A percentile compares a stretch with the other conserved stretches of the same genome.
phyloP scores from a whole-genome alignment of 2,113 vertebrate genomes.

The Heliornis fulica region DNA sequence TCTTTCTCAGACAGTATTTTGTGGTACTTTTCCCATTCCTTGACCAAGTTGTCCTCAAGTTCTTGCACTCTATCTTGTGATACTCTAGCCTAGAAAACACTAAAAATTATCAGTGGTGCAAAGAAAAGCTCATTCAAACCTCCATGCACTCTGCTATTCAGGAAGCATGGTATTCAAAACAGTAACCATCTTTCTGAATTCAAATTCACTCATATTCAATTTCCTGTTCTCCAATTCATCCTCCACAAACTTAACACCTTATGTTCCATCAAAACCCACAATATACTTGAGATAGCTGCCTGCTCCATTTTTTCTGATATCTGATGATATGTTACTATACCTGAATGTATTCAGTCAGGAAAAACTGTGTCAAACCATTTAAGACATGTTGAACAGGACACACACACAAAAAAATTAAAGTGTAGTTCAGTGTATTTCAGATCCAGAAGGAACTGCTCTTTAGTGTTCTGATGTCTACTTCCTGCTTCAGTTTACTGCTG shows the following conservation, averaged over 20 bases:
- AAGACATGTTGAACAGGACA: neutral
- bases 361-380: neutral
- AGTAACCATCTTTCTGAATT: neutral
- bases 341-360: neutral
- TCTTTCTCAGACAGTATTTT: slow-evolving; percentile 81
- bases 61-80: slow-evolving; percentile 85
- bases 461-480: neutral
- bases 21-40: slow-evolving; percentile 79
- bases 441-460: neutral
- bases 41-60: slow-evolving; percentile 78
- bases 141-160: neutral
- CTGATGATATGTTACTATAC: neutral
- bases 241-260: neutral
- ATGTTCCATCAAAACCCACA: neutral
- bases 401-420: neutral
- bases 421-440: neutral
- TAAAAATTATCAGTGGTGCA: neutral
- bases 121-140: neutral
- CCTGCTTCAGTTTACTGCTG: neutral
- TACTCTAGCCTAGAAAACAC: slow-evolving; percentile 71
- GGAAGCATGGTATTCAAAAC: accelerated
- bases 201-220: neutral
- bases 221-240: neutral
- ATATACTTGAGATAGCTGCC: neutral
- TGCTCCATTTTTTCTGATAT: neutral